A percentile compares a stretch with the other conserved stretches of the same genome.
phyloP scores from a whole-genome alignment of 2,888 invertebrate species.

The Monochamus alternatus region DNA sequence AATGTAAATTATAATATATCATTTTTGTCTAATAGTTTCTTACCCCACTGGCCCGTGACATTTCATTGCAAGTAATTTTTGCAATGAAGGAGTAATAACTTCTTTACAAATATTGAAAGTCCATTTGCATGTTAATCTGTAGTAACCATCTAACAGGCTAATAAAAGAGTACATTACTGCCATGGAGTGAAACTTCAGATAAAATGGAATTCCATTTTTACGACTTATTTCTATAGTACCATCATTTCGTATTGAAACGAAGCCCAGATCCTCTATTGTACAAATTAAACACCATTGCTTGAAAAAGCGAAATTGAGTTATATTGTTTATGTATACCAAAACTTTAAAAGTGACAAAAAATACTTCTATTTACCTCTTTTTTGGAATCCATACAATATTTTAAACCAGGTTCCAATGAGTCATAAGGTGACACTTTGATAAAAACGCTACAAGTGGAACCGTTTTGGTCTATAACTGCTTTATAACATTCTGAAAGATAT shows the following conservation, averaged over 20 bases:
- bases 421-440: conserved; percentile 78
- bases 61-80: conserved; percentile 80
- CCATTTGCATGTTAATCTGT: conserved; percentile 90
- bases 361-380: conserved; percentile 73
- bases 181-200: conserved; percentile 80
- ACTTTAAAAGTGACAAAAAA: neutral
- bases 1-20: neutral
- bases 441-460: conserved; percentile 80
- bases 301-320: conserved; percentile 50
- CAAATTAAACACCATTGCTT: conserved; percentile 83
- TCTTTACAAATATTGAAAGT: conserved; percentile 91
- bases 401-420: conserved; percentile 79
- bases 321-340: neutral
- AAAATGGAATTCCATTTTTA: conserved; percentile 84
- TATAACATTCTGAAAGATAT: conserved; percentile 85
- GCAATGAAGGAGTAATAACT: conserved; percentile 85
- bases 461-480: conserved; percentile 78
- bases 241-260: conserved; percentile 83
- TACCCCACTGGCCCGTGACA: conserved; percentile 95
- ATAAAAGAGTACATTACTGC: conserved; percentile 84
- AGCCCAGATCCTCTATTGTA: conserved; percentile 88
- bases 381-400: conserved; percentile 76
- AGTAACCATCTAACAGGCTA: conserved; percentile 89
- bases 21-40: conserved; percentile 59
- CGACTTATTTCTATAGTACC: conserved; percentile 84